Evolutionary conservation across 2,888 invertebrate species (phyloP).

Genomic region (Pandemis heparana): DNA sequence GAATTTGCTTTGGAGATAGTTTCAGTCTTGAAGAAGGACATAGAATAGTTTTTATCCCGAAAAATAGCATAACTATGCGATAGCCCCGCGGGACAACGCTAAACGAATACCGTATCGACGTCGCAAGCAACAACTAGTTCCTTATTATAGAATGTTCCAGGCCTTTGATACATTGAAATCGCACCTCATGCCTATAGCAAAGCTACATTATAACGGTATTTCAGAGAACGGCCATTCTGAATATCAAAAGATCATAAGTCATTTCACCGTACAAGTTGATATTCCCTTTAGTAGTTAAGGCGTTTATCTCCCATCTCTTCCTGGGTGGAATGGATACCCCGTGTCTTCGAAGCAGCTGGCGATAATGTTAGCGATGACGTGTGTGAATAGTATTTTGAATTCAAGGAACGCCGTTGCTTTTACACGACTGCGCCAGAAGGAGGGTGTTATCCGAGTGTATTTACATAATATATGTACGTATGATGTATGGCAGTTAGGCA

Average conservation of each 20-base stretch:
- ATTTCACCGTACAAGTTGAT: constrained; percentile 10
- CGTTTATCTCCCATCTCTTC: constrained; percentile 29
- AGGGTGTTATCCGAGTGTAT: too few relatives aligned
- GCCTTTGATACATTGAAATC: constrained; percentile 29
- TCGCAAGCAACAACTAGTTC: neutral
- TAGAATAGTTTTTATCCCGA: too few relatives aligned
- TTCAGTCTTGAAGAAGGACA: too few relatives aligned
- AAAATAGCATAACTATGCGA: too few relatives aligned
- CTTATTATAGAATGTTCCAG: neutral
- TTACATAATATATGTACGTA: too few relatives aligned
- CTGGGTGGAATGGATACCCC: constrained; percentile 32
- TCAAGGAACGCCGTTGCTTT: constrained; percentile 27
- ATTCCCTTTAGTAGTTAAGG: constrained; percentile 27
- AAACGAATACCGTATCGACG: too few relatives aligned
- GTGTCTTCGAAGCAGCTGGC: constrained; percentile 22
- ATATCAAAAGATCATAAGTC: constrained; percentile 31
- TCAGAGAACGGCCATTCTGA: constrained; percentile 4
- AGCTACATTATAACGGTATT: constrained; percentile 37
- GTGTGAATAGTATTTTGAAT: constrained; percentile 28
- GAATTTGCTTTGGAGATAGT: too few relatives aligned
- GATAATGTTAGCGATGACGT: constrained; percentile 21
- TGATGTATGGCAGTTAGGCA: too few relatives aligned
- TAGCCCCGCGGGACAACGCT: too few relatives aligned
- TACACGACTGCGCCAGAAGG: neutral
- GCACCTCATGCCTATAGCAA: constrained; percentile 26